Evolutionary conservation across 2,113 vertebrate genomes (phyloP).

Genomic region (Microtus pennsylvanicus): DNA sequence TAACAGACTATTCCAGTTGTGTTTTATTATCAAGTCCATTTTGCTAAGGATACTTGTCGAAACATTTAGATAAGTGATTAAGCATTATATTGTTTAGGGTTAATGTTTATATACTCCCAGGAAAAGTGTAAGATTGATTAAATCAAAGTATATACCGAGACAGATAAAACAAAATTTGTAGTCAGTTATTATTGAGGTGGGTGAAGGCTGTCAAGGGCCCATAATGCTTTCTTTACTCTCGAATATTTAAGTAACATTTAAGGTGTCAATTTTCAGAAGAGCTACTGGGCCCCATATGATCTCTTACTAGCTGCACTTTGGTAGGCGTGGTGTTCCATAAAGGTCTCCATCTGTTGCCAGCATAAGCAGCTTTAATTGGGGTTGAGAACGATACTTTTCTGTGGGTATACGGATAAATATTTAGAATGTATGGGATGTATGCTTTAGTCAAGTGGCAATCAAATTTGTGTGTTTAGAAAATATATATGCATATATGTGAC

Average conservation of each 20-base stretch:
- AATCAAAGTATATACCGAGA: neutral
- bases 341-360: neutral
- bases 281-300: neutral
- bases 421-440: neutral
- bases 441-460: neutral
- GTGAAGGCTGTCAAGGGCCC: neutral
- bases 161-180: conserved; percentile 10
- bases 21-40: neutral
- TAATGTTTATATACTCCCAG: neutral
- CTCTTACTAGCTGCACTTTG: neutral
- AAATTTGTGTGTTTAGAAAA: neutral
- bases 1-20: conserved; percentile 27
- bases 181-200: neutral
- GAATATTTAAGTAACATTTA: conserved; percentile 17
- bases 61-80: neutral
- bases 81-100: neutral
- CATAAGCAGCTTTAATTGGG: too few relatives aligned
- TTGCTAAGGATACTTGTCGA: neutral
- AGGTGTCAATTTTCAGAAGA: neutral
- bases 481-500: neutral
- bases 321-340: neutral
- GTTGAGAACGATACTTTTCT: neutral
- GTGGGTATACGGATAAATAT: too few relatives aligned
- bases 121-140: neutral
- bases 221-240: neutral